Conservation (phyloP, 2,113 vertebrate genomes). For the Corythoichthys haematopterus region DNA sequence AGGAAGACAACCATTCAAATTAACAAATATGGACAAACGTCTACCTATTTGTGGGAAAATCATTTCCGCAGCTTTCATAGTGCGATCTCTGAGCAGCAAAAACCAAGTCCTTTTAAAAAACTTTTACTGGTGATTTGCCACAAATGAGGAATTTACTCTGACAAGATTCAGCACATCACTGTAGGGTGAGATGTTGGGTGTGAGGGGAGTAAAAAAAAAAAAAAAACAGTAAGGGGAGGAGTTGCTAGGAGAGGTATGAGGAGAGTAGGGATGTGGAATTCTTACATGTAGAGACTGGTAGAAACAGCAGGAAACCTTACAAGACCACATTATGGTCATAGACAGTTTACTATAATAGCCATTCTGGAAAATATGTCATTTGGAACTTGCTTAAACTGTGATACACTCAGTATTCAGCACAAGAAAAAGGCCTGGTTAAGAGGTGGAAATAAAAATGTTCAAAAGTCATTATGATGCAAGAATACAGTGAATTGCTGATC, state of each 20-base stretch:
- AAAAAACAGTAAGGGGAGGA: not conserved
- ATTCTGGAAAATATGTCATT: not conserved
- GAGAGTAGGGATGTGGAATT: conserved; percentile 38
- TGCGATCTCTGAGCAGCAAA: not conserved
- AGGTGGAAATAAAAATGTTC: too few species aligned
- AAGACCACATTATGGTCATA: not conserved
- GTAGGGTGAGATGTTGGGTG: not conserved
- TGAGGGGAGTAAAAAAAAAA: too few species aligned
- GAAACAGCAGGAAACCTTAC: not conserved
- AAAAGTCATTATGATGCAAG: too few species aligned
- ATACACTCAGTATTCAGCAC: not conserved
- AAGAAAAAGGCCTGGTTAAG: not conserved
- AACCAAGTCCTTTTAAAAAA: conserved; percentile 4
- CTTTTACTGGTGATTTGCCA: conserved; percentile 4
- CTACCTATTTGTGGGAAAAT: too few species aligned
- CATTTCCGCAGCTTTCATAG: not conserved
- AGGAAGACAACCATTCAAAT: too few species aligned
- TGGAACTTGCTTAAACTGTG: not conserved
- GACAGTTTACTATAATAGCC: not conserved
- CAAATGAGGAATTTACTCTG: conserved; percentile 28
- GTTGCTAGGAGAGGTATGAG: conserved; percentile 14
- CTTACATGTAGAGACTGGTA: conserved; percentile 48
- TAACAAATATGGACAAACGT: too few species aligned
- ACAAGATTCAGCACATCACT: conserved; percentile 55
- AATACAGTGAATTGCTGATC: too few species aligned